Base-by-base conservation (phyloP, 2,888 invertebrate genomes). In the Gandaritis pyraliata region DNA sequence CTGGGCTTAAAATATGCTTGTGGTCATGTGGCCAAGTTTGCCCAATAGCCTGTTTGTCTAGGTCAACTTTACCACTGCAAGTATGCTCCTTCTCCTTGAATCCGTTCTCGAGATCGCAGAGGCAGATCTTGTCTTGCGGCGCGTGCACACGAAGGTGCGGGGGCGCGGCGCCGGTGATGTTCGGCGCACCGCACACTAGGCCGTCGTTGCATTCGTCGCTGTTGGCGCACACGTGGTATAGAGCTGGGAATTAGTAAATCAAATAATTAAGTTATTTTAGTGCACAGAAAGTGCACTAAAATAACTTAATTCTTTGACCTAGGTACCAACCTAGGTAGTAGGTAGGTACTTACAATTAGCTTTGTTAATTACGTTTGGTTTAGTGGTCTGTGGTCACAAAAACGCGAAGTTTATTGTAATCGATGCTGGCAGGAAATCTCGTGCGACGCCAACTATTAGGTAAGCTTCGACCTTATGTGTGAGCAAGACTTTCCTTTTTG, bases 151-250 rank as follows among this genome's bases (percentile, higher is more conserved):
- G 78, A 3, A 88, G 84, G 61, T 89, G 87, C 0, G 78, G 84
- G 2, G 91, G 93, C 52, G 83, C 83, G 0, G 82, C 77, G 1
- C 90, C 90, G 0, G 94, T 94, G 48, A 91, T 86, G 81, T 94
- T 94, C 0, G 93, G 93, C 1, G 86, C 77, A 36, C 90, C 89
- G 76, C 95, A 95, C 58, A 94, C 89, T 54, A 95, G 90, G 0
- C 94, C 94, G 29, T 94, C 94, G 72, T 94, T 93, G 71, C 95
- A 95, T 55, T 95, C 95, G 55, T 93, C 89, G 70, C 93, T 92
- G 73, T 92, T 93, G 16, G 84, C 86, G 82, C 95, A 95, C 0
- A 90, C 86, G 76, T 95, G 94, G 78, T 93, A 93, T 15, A 94
- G 83, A 0, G 91, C 94, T 94, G 85, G 3, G 76, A 41, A 15